These are phyloP conservation scores for Bovichtus diacanthus DNA, from an alignment of 2,797 vertebrate species.

Conservation along the genomic window DNA sequence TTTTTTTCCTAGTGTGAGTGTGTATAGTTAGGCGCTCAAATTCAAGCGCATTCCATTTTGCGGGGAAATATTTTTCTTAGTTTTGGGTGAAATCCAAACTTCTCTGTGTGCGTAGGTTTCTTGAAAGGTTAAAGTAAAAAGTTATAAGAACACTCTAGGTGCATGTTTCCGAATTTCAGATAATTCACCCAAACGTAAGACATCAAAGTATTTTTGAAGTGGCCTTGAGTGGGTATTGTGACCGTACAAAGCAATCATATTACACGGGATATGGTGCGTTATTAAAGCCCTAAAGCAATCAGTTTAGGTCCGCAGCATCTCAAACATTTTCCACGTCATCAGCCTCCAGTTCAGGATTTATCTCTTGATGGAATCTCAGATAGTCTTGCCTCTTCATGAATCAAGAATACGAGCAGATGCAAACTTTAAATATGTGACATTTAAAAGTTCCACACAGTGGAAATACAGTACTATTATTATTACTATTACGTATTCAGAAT, in stretches of 20 bases:
- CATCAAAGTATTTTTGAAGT: neutral
- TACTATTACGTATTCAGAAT: neutral
- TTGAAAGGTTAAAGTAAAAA: neutral
- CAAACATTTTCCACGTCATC: conserved; percentile 25
- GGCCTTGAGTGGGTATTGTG: neutral
- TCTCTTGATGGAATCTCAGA: conserved; percentile 32
- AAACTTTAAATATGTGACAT: neutral
- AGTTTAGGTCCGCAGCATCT: conserved; percentile 42
- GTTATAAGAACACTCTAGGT: no score
- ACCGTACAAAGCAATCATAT: neutral
- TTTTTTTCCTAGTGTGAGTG: conserved; percentile 1
- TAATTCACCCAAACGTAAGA: neutral
- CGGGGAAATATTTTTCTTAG: neutral
- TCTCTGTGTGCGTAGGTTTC: neutral
- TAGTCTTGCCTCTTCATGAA: conserved; percentile 6
- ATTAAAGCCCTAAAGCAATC: conserved; percentile 14
- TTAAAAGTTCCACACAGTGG: neutral
- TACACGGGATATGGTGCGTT: neutral
- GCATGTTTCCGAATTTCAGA: neutral
- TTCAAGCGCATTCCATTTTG: conserved; percentile 25
- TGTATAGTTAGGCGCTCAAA: conserved; percentile 12
- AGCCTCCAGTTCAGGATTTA: conserved; percentile 18
- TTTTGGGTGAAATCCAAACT: conserved; percentile 6
- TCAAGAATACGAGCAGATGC: neutral
- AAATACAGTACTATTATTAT: neutral